Evolutionary conservation across 2,888 invertebrate species (phyloP), one percentile per base, ranked within the genome.

Genomic region (Octodonta nipae): DNA sequence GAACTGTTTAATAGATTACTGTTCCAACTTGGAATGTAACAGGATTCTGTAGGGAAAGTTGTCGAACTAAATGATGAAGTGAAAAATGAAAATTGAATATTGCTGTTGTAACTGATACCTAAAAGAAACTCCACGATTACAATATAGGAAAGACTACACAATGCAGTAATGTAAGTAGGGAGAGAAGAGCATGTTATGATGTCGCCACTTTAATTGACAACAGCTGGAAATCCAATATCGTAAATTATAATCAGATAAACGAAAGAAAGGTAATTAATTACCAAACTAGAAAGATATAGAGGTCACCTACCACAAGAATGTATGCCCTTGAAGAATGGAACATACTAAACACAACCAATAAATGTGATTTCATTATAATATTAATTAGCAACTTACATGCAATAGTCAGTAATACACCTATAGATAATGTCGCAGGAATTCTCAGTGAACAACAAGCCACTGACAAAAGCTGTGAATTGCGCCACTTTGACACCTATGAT

Each of bases 141-240:
- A n/a, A n/a, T n/a, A n/a, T n/a, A n/a, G n/a, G n/a, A n/a, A n/a
- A n/a, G n/a, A n/a, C n/a, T n/a, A n/a, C n/a, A n/a, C n/a, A n/a
- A n/a, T n/a, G n/a, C n/a, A n/a, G n/a, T n/a, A n/a, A n/a, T n/a
- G n/a, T n/a, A n/a, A n/a, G n/a, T n/a, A 6, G 20, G 20, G 20
- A 20, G n/a, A 20, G 20, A 20, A 20, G 20, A 20, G 20, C 20
- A 20, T 20, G 20, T 20, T 20, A n/a, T 20, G 20, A n/a, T 20
- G 20, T 20, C 20, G 20, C 20, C 20, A 20, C n/a, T n/a, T 20
- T 20, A n/a, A 20, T 20, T 20, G 20, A 20, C 20, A 20, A 20
- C 6, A 20, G n/a, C 6, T 20, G 20, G 20, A 20, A 20, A 20
- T 20, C n/a, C n/a, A n/a, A n/a, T 7, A 20, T 20, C 20, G 20